Evolutionary conservation across 2,113 vertebrate species (phyloP), one percentile per base, ranked within the genome.

Genomic region (Ptychochromis oligacanthus): DNA sequence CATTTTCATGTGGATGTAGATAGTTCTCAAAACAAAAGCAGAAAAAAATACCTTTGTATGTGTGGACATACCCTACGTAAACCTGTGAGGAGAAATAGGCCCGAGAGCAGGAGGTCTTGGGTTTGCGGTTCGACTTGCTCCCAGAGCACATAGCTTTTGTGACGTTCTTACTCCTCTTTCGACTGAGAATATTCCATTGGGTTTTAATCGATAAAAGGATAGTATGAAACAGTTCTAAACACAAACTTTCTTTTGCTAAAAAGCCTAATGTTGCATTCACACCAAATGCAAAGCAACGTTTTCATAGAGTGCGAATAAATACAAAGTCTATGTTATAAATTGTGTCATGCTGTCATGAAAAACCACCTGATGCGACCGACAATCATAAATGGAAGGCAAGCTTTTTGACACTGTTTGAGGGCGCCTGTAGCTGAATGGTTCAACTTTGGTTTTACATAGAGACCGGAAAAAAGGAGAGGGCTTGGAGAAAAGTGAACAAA

Each of bases 91-190:
- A 65, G 1, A 4, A 65, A 43, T 15, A 65, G 40, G 36, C 36
- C 36, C 12, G n/a, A 65, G 61, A 43, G 61, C 36, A 15, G 61
- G 61, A 3, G 0, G 61, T 65, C 36, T 65, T 20, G 13, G 40
- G 61, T 24, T 40, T 2, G 1, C 9, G 40, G n/a, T n/a, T n/a
- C n/a, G n/a, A n/a, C n/a, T 64, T 0, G 0, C 36, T 65, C 40
- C 24, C 36, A 65, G 62, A n/a, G 62, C 62, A 43, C 62, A 65
- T 43, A 65, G 38, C 1, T 0, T 65, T 24, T 24, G 40, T 65
- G n/a, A 40, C 22, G 43, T 24, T 65, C 36, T 2, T 65, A 65
- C n/a, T 43, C 40, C 62, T 43, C 62, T 65, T 2, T 0, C n/a
- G 40, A 38, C 2, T 38, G 36, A 38, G 9, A 38, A 10, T 38